A percentile compares a stretch with the other conserved stretches of the same genome.
These are phyloP conservation scores for Fundulus diaphanus DNA, from an alignment of 2,797 vertebrate species.

Conservation along the genomic window DNA sequence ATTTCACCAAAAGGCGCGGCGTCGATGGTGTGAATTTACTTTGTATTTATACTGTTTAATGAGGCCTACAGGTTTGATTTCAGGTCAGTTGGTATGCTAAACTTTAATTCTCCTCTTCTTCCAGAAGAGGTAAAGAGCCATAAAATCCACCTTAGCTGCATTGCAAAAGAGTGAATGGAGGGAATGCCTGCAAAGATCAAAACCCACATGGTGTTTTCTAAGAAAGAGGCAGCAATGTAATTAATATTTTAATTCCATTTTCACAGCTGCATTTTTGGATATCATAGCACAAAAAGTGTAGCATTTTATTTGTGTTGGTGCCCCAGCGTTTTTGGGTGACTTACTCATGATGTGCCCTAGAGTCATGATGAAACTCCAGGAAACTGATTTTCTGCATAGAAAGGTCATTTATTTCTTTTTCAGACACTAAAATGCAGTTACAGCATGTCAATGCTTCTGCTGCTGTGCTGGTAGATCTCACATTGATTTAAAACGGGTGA, in stretches of 20 bases:
- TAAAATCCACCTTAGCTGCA: slow-evolving; percentile 1
- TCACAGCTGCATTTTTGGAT: slow-evolving; percentile 24
- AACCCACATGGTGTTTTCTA: slow-evolving; percentile 11
- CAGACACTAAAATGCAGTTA: slow-evolving; percentile 46
- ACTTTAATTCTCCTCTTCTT: slow-evolving; percentile 12
- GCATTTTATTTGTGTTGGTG: slow-evolving; percentile 19
- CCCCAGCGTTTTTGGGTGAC: slow-evolving; percentile 9
- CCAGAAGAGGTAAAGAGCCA: slow-evolving; percentile 14
- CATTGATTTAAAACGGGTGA: slow-evolving; percentile 55
- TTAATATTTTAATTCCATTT: slow-evolving; percentile 34
- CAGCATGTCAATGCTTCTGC: slow-evolving; percentile 33
- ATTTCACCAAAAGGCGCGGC: slow-evolving; percentile 1
- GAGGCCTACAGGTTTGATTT: slow-evolving; percentile 16
- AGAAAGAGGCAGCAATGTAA: slow-evolving; percentile 10
- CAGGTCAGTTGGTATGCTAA: slow-evolving; percentile 9
- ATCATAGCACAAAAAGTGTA: slow-evolving; percentile 25
- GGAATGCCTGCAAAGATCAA: neutral
- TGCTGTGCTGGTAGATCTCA: slow-evolving; percentile 32
- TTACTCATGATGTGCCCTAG: slow-evolving; percentile 32
- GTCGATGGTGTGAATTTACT: slow-evolving; percentile 5
- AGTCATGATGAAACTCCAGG: slow-evolving; percentile 72
- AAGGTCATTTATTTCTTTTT: slow-evolving; percentile 60
- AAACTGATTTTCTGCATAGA: slow-evolving; percentile 57
- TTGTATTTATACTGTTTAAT: slow-evolving; percentile 12
- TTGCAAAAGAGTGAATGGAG: neutral